These are phyloP conservation scores for Chamaetylas fuelleborni DNA, from an alignment of 2,113 vertebrate species.

Conservation along the genomic window DNA sequence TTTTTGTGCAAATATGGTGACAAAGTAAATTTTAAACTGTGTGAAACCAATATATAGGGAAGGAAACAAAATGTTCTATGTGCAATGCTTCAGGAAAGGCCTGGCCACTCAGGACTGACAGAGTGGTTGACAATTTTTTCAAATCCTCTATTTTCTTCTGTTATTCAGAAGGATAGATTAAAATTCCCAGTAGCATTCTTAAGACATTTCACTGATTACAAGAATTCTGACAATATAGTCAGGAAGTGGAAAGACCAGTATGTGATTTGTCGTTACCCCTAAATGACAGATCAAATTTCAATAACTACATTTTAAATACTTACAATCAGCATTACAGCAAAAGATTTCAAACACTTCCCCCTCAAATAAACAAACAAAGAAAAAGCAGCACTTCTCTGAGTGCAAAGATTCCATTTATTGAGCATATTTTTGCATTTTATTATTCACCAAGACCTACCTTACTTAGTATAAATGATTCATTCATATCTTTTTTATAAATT, in stretches of 20 bases:
- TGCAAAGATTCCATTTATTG: background rate
- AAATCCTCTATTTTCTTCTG: background rate
- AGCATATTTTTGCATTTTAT: background rate
- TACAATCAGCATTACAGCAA: background rate
- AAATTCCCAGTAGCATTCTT: background rate
- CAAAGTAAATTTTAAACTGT: background rate
- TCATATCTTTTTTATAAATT: slow-evolving; percentile 18
- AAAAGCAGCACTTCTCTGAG: background rate
- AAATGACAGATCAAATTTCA: background rate
- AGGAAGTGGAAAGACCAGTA: background rate
- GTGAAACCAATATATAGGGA: background rate
- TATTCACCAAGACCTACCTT: background rate
- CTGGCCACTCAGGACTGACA: background rate
- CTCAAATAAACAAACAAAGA: background rate
- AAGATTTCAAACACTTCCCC: background rate
- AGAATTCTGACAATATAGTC: background rate
- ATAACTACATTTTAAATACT: background rate
- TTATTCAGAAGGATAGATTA: background rate
- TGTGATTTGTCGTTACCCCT: background rate
- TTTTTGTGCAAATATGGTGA: background rate
- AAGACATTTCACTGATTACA: background rate
- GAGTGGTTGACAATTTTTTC: background rate
- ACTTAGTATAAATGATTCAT: background rate
- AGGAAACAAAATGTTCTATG: background rate
- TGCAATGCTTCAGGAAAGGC: background rate